These are phyloP conservation scores for Electrona antarctica DNA, from an alignment of 2,113 vertebrate genomes.

Conservation along the genomic window DNA sequence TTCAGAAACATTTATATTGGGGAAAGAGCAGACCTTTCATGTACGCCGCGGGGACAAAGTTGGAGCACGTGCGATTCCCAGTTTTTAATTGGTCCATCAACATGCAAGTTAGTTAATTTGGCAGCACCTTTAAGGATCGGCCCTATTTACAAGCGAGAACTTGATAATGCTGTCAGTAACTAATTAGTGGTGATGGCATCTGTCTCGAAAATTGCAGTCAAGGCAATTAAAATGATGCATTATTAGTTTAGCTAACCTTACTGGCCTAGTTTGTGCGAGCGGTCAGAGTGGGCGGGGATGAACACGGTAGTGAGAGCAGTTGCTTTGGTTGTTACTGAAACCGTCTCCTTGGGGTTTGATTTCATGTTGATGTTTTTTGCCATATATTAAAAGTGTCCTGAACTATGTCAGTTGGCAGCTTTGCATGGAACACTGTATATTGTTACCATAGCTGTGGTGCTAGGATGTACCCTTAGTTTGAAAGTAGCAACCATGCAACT, in stretches of 20 bases:
- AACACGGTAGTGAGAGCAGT: neutral
- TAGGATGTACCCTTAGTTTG: too few relatives aligned
- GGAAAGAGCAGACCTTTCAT: slow-evolving; percentile 48
- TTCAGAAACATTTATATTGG: slow-evolving; percentile 26
- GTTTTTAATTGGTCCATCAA: slow-evolving; percentile 69
- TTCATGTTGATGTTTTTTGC: slow-evolving; percentile 34
- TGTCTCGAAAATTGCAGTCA: slow-evolving; percentile 62
- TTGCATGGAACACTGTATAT: neutral
- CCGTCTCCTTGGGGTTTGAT: slow-evolving; percentile 19
- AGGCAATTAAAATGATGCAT: slow-evolving; percentile 69
- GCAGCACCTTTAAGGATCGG: slow-evolving; percentile 33
- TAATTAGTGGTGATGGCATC: slow-evolving; percentile 72
- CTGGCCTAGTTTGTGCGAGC: slow-evolving; percentile 54
- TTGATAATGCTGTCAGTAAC: slow-evolving; percentile 63
- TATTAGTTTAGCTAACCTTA: slow-evolving; percentile 56
- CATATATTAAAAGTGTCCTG: slow-evolving; percentile 7
- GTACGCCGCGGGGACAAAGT: slow-evolving; percentile 55
- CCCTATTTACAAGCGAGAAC: slow-evolving; percentile 38
- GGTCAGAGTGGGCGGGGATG: slow-evolving; percentile 31
- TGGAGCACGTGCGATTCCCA: slow-evolving; percentile 43
- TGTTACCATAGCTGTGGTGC: too few relatives aligned
- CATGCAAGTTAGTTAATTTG: slow-evolving; percentile 63
- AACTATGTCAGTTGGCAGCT: slow-evolving; percentile 22
- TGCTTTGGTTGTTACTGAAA: slow-evolving; percentile 57
- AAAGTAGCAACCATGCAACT: too few relatives aligned